These are phyloP conservation scores for Pluvianellus socialis DNA, from an alignment of 2,113 vertebrate genomes.

Conservation along the genomic window DNA sequence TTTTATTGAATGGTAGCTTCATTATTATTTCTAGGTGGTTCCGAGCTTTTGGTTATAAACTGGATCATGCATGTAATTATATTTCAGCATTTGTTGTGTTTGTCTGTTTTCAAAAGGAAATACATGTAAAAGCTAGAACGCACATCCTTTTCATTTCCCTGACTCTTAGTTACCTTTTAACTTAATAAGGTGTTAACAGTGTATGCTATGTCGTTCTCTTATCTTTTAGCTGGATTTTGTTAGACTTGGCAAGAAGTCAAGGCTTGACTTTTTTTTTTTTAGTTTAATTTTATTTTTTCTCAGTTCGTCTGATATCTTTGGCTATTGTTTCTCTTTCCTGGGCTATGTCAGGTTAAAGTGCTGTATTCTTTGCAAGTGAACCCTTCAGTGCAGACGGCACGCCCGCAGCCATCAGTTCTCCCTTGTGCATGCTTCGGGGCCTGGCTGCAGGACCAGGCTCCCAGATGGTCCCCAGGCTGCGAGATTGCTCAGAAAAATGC, in stretches of 20 bases:
- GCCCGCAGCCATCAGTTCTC: background rate
- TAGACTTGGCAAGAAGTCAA: background rate
- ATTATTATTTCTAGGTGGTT: background rate
- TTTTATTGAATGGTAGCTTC: background rate
- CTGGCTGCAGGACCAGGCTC: background rate
- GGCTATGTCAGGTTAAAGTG: background rate
- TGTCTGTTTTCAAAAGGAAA: background rate
- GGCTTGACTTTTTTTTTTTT: fast-evolving
- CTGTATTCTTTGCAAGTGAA: background rate
- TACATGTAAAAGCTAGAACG: background rate
- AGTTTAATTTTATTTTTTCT: too few relatives aligned
- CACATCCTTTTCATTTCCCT: background rate
- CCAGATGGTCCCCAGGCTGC: background rate
- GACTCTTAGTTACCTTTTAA: background rate
- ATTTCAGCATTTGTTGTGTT: background rate
- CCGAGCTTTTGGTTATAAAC: background rate
- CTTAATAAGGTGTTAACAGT: background rate
- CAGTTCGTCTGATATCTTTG: background rate
- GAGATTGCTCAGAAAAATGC: background rate
- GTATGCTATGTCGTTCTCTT: fast-evolving
- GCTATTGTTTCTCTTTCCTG: background rate
- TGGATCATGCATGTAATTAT: background rate
- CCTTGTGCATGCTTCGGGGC: background rate
- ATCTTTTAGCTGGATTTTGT: background rate
- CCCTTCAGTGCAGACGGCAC: background rate